Conservation (phyloP, 2,797 vertebrate genomes). For the Halcyon smyrnensis region DNA sequence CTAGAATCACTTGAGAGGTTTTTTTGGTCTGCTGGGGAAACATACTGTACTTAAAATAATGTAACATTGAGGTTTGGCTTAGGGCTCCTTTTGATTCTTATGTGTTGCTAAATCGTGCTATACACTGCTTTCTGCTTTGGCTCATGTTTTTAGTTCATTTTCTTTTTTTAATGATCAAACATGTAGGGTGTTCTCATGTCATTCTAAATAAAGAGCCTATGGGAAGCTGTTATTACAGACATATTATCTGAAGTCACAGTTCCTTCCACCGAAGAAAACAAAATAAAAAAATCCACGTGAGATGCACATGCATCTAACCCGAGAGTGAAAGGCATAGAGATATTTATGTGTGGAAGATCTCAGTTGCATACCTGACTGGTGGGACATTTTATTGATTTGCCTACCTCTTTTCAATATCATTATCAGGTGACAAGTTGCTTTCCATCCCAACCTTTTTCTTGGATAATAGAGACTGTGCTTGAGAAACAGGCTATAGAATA, state of each 20-base stretch:
- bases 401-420: neutral
- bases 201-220: neutral
- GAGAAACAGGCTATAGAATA: neutral
- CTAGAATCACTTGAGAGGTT: neutral
- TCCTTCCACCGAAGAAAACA: neutral
- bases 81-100: constrained; percentile 12
- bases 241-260: neutral
- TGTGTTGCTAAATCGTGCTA: neutral
- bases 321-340: neutral
- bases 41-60: constrained; percentile 48
- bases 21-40: constrained; percentile 5
- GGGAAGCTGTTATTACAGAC: neutral
- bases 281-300: neutral
- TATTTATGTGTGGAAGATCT: neutral
- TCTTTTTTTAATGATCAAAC: neutral
- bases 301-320: neutral
- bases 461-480: neutral
- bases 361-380: neutral
- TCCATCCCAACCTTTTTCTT: neutral
- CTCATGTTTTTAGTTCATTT: neutral
- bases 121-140: neutral
- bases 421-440: neutral
- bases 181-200: neutral
- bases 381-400: neutral
- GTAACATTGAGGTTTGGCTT: constrained; percentile 36